These are phyloP conservation scores for Orcinus orca DNA, from an alignment of 2,113 vertebrate genomes.

Conservation along the genomic window DNA sequence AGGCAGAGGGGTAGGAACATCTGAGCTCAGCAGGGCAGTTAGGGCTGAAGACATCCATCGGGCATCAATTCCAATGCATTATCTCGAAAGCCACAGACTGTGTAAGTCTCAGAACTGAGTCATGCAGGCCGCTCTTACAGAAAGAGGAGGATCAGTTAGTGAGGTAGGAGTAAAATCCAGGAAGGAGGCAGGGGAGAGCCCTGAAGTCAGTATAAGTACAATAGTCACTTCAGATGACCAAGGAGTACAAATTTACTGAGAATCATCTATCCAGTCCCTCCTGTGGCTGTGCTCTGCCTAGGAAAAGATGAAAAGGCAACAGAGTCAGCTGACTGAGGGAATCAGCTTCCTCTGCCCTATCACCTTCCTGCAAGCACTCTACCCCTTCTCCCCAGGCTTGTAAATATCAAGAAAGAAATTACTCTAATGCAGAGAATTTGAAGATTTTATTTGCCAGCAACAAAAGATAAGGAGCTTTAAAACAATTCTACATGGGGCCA, in stretches of 20 bases:
- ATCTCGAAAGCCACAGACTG: not conserved
- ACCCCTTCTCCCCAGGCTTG: not conserved
- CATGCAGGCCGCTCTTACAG: not conserved
- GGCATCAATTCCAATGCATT: slow-evolving; percentile 33
- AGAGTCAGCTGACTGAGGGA: not conserved
- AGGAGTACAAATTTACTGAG: not conserved
- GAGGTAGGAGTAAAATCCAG: not conserved
- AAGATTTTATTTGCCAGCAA: not conserved
- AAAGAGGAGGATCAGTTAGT: not conserved
- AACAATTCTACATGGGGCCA: not conserved
- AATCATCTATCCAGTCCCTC: not conserved
- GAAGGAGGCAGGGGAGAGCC: not conserved
- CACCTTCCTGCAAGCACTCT: not conserved
- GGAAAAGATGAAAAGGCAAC: not conserved
- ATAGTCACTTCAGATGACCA: not conserved
- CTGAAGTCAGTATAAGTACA: not conserved
- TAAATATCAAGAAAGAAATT: not conserved
- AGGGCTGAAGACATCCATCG: not conserved
- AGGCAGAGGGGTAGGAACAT: not conserved
- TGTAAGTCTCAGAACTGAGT: slow-evolving; percentile 30
- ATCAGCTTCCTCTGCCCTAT: not conserved
- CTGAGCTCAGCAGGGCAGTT: slow-evolving; percentile 1
- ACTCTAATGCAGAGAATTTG: not conserved
- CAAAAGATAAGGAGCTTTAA: not conserved
- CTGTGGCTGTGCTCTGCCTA: not conserved